phyloP scores from a whole-genome alignment of 2,113 vertebrate genomes.

The Meles meles region DNA sequence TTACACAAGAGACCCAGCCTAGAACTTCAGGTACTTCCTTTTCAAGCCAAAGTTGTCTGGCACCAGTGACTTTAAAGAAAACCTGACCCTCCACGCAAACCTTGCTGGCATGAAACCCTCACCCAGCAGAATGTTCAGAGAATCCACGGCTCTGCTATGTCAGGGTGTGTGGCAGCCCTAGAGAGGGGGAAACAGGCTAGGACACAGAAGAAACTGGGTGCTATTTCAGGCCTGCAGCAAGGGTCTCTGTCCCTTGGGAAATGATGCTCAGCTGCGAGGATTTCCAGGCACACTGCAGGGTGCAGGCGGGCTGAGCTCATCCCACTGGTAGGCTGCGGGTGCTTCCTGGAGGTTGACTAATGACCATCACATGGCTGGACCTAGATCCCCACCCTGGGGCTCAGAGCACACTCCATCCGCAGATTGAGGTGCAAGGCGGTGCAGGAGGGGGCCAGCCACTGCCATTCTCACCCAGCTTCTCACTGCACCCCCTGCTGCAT shows the following conservation, averaged over 20 bases:
- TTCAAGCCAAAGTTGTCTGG: background rate
- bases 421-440: background rate
- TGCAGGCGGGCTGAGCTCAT: background rate
- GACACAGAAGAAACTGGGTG: background rate
- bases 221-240: background rate
- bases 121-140: background rate
- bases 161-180: background rate
- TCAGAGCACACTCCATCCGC: slow-evolving; percentile 45
- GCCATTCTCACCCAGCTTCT: background rate
- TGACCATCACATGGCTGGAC: slow-evolving; percentile 13
- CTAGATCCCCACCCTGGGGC: slow-evolving; percentile 18
- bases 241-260: background rate
- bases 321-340: background rate
- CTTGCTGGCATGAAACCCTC: background rate
- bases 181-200: background rate
- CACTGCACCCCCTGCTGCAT: background rate
- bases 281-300: background rate
- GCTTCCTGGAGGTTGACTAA: background rate
- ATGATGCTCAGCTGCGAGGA: background rate
- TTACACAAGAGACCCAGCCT: background rate
- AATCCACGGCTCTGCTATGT: background rate
- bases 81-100: background rate
- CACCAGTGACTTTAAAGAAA: background rate
- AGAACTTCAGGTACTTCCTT: background rate
- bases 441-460: background rate